Evolutionary conservation across 2,797 vertebrate genomes (phyloP).

Genomic region (Acipenser oxyrinchus): DNA sequence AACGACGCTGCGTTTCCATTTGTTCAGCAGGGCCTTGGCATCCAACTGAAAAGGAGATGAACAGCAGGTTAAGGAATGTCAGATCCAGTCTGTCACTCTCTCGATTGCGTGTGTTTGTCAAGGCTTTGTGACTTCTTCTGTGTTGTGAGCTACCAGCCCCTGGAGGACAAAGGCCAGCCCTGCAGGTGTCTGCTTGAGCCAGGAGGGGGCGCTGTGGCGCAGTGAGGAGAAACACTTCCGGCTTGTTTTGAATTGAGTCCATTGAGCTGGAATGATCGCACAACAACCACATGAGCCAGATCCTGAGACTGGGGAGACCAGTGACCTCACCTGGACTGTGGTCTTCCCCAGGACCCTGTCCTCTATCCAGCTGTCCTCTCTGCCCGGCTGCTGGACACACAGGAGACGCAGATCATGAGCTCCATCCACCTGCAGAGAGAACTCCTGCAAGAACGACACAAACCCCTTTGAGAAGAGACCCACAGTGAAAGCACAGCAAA

Average conservation of each 20-base stretch:
- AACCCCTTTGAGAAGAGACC: background rate
- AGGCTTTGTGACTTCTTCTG: no score
- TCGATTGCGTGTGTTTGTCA: no score
- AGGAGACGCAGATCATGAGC: conserved; percentile 45
- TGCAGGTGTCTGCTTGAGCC: no score
- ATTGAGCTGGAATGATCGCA: background rate
- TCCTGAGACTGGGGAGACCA: background rate
- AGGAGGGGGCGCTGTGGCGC: no score
- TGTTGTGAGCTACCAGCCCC: no score
- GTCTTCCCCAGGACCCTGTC: conserved; percentile 44
- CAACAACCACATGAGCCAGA: no score
- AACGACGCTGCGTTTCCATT: conserved; percentile 49
- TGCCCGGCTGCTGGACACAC: conserved; percentile 44
- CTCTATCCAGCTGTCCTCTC: conserved; percentile 9
- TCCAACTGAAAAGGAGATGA: conserved; percentile 38
- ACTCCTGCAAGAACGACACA: conserved; percentile 43
- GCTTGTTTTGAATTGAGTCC: background rate
- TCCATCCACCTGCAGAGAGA: conserved; percentile 56
- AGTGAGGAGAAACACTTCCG: no score
- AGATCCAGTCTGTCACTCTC: no score
- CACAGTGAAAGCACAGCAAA: no score
- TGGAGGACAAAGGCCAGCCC: no score
- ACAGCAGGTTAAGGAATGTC: no score
- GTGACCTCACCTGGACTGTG: conserved; percentile 36
- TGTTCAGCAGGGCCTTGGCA: conserved; percentile 29